Evolutionary conservation across 2,113 vertebrate genomes (phyloP), one percentile per base, ranked within the genome.

Genomic region (Taurulus bubalis): DNA sequence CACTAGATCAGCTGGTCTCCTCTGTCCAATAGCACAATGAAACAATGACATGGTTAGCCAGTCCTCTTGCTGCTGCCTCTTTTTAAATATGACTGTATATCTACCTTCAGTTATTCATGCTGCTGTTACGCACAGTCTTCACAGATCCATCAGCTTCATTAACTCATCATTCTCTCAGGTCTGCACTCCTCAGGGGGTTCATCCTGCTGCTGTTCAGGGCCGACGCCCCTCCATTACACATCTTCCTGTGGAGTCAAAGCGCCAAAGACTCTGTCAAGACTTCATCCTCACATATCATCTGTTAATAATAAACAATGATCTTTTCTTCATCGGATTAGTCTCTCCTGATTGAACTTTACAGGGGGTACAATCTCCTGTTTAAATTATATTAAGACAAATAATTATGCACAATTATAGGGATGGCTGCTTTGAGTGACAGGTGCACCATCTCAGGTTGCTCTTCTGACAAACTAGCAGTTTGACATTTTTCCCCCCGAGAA

Each of bases 391-490:
- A 51, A 51, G 20, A 51, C 47, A 51, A 51, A 51, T 5, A 51
- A 20, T 49, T 6, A 49, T 7, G 45, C 16, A 6, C 47, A 51
- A 51, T 51, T n/a, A 51, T 22, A 8, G 20, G 20, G 18, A 51
- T 18, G 47, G 47, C 47, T 3, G 20, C 49, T 51, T 51, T 51
- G 3, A 22, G 20, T 51, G 49, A 18, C 49, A 9, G 8, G 49
- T 51, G 49, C 9, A 7, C 8, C 20, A 22, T 9, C 20, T 10
- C 20, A 51, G 7, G 20, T 51, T 3, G 2, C 47, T 45, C 42
- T 14, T 28, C 24, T 66, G 64, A 66, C 24, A 45, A 28, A 38
- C 64, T 66, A 66, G 64, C 64, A 28, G n/a, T 28, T 66, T 9
- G 24, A 24, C 3, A 26, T 45, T 3, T 26, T 28, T 9, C 4